Evolutionary conservation across 2,113 vertebrate genomes (phyloP), one percentile per base, ranked within the genome.

Genomic region (Takifugu bimaculatus): DNA sequence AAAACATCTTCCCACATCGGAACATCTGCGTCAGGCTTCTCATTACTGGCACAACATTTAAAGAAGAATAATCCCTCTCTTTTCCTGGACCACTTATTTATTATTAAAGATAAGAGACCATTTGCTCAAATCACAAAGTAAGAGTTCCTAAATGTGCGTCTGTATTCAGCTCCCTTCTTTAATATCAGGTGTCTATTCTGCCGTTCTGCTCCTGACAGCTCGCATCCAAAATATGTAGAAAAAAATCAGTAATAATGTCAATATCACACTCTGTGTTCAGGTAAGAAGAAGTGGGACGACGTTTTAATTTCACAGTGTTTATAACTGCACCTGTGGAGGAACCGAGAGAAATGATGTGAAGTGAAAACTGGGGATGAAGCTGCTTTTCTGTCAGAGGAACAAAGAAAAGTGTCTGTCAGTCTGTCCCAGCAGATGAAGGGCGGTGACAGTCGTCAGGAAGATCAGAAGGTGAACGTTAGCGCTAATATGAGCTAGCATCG

Each of bases 381-480:
- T 68, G 27, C 13, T 61, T 66, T 57, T 57, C 54, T 68, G 57
- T 48, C 60, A 77, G 59, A 74, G 67, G 7, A 39, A 39, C 6
- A 39, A 39, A 39, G 35, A 64, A 29, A 71, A 69, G 58, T 52
- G 28, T 57, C 63, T 79, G 77, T 78, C 72, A 67, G 66, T 76
- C 72, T 78, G 61, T 12, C 32, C 56, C 35, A 65, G 59, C 50
- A 59, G 76, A 77, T 39, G 11, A 68, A 50, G 54, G 42, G 70
- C 69, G 65, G 73, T 69, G 78, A 82, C 68, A 74, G 56, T 45
- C 67, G 84, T 82, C 63, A 68, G 60, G 62, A 70, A 75, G 68
- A 65, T 60, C 45, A 74, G 55, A 66, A n/a, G 63, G 67, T 54
- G 68, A 9, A 54, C 54, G 49, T 39, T 55, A 62, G 63, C 69